A percentile compares a stretch with the other conserved stretches of the same genome.
phyloP scores from a whole-genome alignment of 1,140 invertebrate species.

The Penaeus chinensis region DNA sequence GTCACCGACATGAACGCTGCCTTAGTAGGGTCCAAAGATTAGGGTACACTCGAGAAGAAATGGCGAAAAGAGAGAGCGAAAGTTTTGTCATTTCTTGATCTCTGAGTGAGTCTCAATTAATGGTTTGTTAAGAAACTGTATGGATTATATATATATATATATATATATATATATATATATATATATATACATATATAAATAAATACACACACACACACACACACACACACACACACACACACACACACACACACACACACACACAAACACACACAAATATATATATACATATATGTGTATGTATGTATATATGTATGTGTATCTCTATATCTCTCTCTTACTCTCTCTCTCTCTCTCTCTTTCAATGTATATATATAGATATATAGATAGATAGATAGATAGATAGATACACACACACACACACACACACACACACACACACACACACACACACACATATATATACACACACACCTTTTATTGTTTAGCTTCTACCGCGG shows the following conservation, averaged over 20 bases:
- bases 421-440: not conserved
- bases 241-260: not conserved
- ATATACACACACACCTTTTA: not conserved
- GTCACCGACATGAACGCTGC: too few relatives aligned
- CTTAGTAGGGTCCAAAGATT: too few relatives aligned
- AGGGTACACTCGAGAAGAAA: too few relatives aligned
- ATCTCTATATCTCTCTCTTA: not conserved
- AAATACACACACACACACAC: not conserved
- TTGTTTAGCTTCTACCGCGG: not conserved
- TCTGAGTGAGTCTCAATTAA: too few relatives aligned
- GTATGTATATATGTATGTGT: conserved; percentile 4
- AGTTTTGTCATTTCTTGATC: too few relatives aligned
- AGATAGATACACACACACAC: not conserved
- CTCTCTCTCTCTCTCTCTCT: too few relatives aligned
- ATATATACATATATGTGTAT: conserved; percentile 9
- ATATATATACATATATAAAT: not conserved
- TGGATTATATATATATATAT: not conserved
- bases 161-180: conserved; percentile 2
- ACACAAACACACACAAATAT: not conserved
- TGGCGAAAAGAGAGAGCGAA: too few relatives aligned
- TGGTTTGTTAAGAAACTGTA: too few relatives aligned
- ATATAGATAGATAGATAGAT: not conserved
- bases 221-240: not conserved
- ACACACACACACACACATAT: not conserved
- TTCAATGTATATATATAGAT: conserved; percentile 4